These are phyloP conservation scores for Panthera uncia DNA, from an alignment of 2,113 vertebrate genomes.

Conservation along the genomic window DNA sequence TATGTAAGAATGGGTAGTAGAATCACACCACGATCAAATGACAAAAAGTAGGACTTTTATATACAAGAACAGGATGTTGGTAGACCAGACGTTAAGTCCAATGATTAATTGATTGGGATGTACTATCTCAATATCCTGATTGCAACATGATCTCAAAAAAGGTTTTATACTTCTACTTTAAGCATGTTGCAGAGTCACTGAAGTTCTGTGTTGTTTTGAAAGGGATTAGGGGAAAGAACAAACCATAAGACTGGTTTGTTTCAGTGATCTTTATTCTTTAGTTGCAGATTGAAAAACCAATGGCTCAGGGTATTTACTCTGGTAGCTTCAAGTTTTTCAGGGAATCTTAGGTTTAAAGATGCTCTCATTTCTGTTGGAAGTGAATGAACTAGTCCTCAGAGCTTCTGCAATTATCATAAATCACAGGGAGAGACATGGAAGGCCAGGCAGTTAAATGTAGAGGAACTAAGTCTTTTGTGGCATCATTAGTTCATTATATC, in stretches of 20 bases:
- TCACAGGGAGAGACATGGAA: neutral
- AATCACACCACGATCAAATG: too few species aligned
- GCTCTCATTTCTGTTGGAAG: neutral
- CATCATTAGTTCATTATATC: neutral
- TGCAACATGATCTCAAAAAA: neutral
- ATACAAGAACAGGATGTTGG: neutral
- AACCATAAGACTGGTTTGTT: neutral
- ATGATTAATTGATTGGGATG: neutral
- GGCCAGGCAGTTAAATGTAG: neutral
- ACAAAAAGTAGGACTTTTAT: neutral
- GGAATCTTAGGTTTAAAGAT: neutral
- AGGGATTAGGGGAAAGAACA: neutral
- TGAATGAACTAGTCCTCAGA: neutral
- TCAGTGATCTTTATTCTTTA: constrained; percentile 9
- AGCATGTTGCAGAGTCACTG: neutral
- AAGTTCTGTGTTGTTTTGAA: neutral
- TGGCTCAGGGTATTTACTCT: neutral
- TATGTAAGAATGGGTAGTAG: neutral
- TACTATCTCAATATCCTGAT: neutral
- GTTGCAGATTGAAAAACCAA: neutral
- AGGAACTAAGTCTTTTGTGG: neutral
- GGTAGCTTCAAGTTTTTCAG: neutral
- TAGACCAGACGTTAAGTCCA: neutral
- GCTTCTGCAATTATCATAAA: neutral
- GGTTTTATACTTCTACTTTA: neutral